phyloP scores from a whole-genome alignment of 2,113 vertebrate genomes.

The Mugil cephalus region DNA sequence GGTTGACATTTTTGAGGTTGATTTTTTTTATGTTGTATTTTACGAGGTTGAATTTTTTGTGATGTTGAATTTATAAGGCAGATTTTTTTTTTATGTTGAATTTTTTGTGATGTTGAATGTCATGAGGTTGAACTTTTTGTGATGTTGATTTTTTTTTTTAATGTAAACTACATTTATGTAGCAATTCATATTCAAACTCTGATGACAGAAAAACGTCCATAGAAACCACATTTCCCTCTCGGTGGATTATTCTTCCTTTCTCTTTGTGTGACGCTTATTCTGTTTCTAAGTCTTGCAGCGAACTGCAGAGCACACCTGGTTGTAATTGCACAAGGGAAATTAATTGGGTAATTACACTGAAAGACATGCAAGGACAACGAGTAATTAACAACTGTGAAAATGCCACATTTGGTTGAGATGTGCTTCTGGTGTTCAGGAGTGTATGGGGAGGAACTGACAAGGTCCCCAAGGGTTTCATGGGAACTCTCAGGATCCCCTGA shows the following conservation, averaged over 20 bases:
- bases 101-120: too few relatives aligned
- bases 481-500: neutral
- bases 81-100: too few relatives aligned
- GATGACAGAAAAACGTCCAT: too few relatives aligned
- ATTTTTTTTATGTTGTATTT: too few relatives aligned
- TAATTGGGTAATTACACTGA: slow-evolving; percentile 55
- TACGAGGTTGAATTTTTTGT: too few relatives aligned
- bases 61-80: too few relatives aligned
- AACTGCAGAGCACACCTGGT: slow-evolving; percentile 42
- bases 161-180: too few relatives aligned
- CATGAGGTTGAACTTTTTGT: too few relatives aligned
- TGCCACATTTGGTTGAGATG: slow-evolving; percentile 17
- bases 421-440: slow-evolving; percentile 22
- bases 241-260: neutral
- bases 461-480: neutral
- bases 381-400: slow-evolving; percentile 41
- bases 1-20: too few relatives aligned
- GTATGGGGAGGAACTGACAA: slow-evolving; percentile 3
- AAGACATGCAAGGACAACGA: slow-evolving; percentile 26
- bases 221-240: slow-evolving; percentile 1
- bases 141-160: too few relatives aligned
- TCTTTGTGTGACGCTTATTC: slow-evolving; percentile 1
- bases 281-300: slow-evolving; percentile 35
- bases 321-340: slow-evolving; percentile 50
- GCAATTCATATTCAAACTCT: too few relatives aligned